Evolutionary conservation across 2,113 vertebrate genomes (phyloP), one percentile per base, ranked within the genome.

Genomic region (Neolamprologus caudopunctatus): DNA sequence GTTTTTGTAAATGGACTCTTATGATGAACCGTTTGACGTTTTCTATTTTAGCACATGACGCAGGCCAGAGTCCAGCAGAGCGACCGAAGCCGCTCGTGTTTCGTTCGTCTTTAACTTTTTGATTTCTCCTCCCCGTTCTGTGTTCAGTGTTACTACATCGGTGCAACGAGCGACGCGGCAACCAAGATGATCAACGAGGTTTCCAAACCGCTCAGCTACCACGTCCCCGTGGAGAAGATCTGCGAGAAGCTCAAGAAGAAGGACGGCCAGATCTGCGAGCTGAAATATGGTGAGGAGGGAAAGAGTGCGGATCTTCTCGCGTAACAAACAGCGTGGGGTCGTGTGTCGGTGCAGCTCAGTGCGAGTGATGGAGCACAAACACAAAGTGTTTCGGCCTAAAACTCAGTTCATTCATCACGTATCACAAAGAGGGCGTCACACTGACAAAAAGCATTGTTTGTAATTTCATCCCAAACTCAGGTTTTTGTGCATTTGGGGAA

Each of bases 231-330:
- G 92, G 97, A 98, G 81, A 99, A 98, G 95, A 96, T 99, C 91
- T 99, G 99, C 33, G 98, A 99, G 95, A 99, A 99, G 55, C 97
- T 99, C 14, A 99, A 98, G 95, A 99, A 99, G 96, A 98, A 98
- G 90, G 99, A 99, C 93, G 92, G 97, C 82, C 99, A 99, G 96
- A 99, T 99, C 95, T 99, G 99, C 85, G 99, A 99, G 55, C 97
- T 99, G 2, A 98, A 97, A 96, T 99, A 99, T 1, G 99, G 99
- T 85, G 4, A 89, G 89, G 28, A 2, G 2, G 66, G 21, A 35
- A 57, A 58, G 26, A 16, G 55, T 0, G 26, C 8, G 3, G 55
- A 4, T 58, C 26, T 28, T 58, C 55, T 28, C 13, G 2, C 13
- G 0, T 28, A 26, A 61, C 57, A 0, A 0, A 16, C 55, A 0